A percentile compares a stretch with the other conserved stretches of the same genome.
These are phyloP conservation scores for Hedya salicella DNA, from an alignment of 2,888 invertebrate genomes.

Conservation along the genomic window DNA sequence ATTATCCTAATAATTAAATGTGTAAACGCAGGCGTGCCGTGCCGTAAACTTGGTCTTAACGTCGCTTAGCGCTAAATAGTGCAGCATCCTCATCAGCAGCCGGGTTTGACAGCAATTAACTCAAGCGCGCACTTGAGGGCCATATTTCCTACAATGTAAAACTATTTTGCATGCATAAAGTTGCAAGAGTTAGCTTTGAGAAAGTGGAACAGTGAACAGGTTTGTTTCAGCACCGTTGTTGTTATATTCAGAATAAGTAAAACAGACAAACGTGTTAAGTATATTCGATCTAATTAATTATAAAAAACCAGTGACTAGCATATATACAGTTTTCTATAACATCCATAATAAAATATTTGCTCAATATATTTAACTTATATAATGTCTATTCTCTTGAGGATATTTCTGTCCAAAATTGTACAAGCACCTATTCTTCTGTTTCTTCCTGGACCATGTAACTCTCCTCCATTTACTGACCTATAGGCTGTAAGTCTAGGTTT, in stretches of 20 bases:
- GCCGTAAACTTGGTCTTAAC: conserved; percentile 48
- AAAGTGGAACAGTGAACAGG: conserved; percentile 39
- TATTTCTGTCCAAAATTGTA: too few relatives aligned
- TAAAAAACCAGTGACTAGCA: too few relatives aligned
- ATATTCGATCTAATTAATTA: too few relatives aligned
- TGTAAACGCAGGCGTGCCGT: conserved; percentile 3
- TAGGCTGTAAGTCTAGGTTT: too few relatives aligned
- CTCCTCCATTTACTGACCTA: too few relatives aligned
- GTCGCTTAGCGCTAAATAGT: conserved; percentile 52
- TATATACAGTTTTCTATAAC: too few relatives aligned
- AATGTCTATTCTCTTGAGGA: too few relatives aligned
- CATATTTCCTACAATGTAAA: conserved; percentile 72
- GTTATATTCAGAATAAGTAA: conserved; percentile 37
- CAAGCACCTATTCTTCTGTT: too few relatives aligned
- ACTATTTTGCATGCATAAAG: conserved; percentile 76
- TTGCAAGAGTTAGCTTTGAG: conserved; percentile 61
- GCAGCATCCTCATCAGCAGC: conserved; percentile 70
- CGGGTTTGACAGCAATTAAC: conserved; percentile 77
- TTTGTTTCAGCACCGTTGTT: conserved; percentile 10
- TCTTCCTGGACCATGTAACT: too few relatives aligned
- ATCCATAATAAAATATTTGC: too few relatives aligned
- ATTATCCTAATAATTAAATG: neutral
- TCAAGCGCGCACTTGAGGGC: conserved; percentile 70
- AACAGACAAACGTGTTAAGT: too few relatives aligned
- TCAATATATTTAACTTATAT: too few relatives aligned